Conservation (phyloP, 2,888 invertebrate genomes). For the Phyto melanocephala region DNA sequence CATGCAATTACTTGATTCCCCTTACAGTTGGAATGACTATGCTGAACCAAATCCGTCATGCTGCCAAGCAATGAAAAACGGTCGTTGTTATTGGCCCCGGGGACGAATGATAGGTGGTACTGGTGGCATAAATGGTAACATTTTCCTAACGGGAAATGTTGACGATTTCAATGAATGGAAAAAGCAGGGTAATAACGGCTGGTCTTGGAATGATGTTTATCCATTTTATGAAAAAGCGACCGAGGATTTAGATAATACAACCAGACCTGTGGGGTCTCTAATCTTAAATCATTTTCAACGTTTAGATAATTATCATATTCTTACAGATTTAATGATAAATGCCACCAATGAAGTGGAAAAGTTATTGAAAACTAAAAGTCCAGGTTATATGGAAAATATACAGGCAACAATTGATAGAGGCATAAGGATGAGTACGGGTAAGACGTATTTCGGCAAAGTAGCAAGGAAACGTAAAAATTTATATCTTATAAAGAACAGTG, state of each 20-base stretch:
- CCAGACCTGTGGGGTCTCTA: conserved; percentile 79
- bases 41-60: conserved; percentile 69
- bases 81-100: conserved; percentile 80
- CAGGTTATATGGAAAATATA: conserved; percentile 81
- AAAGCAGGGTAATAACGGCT: conserved; percentile 80
- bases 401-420: conserved; percentile 81
- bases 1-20: conserved; percentile 67
- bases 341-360: conserved; percentile 86
- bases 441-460: conserved; percentile 79
- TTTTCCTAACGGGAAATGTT: conserved; percentile 81
- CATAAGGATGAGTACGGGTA: conserved; percentile 81
- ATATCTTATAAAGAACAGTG: conserved; percentile 69
- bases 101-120: conserved; percentile 84
- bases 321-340: conserved; percentile 79
- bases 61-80: conserved; percentile 70
- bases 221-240: conserved; percentile 80
- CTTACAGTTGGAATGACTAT: conserved; percentile 72
- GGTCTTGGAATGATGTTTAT: conserved; percentile 81
- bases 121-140: conserved; percentile 82
- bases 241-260: conserved; percentile 76
- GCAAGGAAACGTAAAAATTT: conserved; percentile 67
- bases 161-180: conserved; percentile 82
- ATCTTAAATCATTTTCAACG: conserved; percentile 74
- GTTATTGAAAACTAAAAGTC: conserved; percentile 76
- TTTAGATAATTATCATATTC: conserved; percentile 69